Base-by-base conservation (phyloP, 2,113 vertebrate genomes). In the Vimba vimba region DNA sequence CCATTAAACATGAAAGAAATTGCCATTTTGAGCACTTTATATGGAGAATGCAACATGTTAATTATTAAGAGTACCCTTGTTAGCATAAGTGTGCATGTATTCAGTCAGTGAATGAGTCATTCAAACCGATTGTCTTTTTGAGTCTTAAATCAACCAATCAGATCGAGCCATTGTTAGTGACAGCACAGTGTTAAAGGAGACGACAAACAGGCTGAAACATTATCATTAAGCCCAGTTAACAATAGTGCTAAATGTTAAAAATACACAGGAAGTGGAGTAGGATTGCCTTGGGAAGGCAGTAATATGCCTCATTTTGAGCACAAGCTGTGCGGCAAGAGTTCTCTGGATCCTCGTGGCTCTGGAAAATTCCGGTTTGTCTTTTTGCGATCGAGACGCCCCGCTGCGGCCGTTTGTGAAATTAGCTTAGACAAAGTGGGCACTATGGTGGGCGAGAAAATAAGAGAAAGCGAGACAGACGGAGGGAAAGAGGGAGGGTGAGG, bases 401-500 rank as follows among this genome's bases (percentile, higher is more conserved):
- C 81, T 82, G 84, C 45, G 84, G 86, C 64, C 69, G 39, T 82
- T 87, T 64, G 78, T 64, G 82, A 88, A 78, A 80, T 79, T 74
- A 80, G 82, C 75, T 87, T 76, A 73, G 71, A 59, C 25, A 45
- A 62, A 66, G 57, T 74, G 62, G 60, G 78, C 43, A 73, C 23
- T 81, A 60, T 17, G 43, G 69, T 85, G 85, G 57, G 47, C 50
- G 57, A 66, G 47, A 33, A 77, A 45, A 33, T 12, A 80, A 81
- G 60, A 27, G 83, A 73, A 69, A 33, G 77, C 27, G 27, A 71
- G 81, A 43, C 39, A 77, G 79, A 62, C 2, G 30, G 39, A 52
- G 57, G 33, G 36, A 47, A 75, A 30, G 27, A 57, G 62, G 33
- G 50, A 77, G 47, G 47, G 4, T 33, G 74, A 71, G 66, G 19